These are phyloP conservation scores for Pteronura brasiliensis DNA, from an alignment of 2,113 vertebrate genomes.

Conservation along the genomic window DNA sequence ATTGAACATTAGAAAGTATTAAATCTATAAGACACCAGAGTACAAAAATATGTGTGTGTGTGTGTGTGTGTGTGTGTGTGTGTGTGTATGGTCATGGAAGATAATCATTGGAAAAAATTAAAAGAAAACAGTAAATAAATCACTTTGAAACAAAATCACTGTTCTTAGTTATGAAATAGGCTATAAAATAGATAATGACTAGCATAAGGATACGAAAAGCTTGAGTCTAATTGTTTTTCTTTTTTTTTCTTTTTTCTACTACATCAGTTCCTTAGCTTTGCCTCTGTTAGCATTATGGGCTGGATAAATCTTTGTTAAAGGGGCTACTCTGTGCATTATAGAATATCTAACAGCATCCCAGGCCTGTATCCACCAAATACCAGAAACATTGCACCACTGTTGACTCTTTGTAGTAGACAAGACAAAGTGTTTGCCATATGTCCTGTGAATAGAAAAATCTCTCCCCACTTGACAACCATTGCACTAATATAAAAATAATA, in stretches of 20 bases:
- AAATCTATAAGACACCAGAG: background rate
- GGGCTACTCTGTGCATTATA: accelerated
- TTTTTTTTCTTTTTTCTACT: background rate
- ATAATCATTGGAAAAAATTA: background rate
- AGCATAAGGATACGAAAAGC: background rate
- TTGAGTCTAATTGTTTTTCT: background rate
- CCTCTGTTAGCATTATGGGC: background rate
- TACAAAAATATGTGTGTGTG: background rate
- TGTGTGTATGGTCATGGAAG: background rate
- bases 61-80: too few species aligned
- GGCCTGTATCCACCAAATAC: background rate
- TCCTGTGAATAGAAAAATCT: background rate
- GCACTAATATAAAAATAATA: background rate
- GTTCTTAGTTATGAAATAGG: background rate
- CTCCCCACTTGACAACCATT: background rate
- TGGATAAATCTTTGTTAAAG: background rate
- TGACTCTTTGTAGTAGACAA: background rate
- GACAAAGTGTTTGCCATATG: background rate
- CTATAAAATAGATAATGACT: background rate
- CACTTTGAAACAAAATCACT: background rate
- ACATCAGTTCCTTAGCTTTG: background rate
- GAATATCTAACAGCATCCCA: background rate
- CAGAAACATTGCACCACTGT: too few species aligned
- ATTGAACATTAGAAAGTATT: background rate
- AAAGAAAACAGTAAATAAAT: background rate